Base-by-base conservation (phyloP, 1,140 invertebrate genomes). In the Pteromalus puparum region DNA sequence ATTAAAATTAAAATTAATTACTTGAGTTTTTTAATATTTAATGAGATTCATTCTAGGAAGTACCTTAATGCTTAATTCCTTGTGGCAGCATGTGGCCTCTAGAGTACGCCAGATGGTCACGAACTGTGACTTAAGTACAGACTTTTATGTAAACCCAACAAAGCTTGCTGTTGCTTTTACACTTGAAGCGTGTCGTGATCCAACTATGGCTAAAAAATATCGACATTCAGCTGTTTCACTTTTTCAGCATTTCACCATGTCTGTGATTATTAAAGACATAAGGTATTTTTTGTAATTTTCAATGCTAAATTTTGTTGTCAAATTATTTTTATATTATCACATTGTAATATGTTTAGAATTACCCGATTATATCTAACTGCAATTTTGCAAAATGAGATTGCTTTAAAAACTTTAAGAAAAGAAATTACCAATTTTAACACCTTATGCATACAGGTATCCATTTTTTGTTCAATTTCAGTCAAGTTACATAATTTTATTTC, bases 101-200 rank as follows among this genome's bases (percentile, higher is more conserved):
- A 88, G 91, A 87, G 77, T 92, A 65, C 87, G 92, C 2, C 89
- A 89, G 86, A 89, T 93, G 75, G 91, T 91, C 7, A 89, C 92
- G 9, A 89, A 90, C 81, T 86, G 81, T 7, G 75, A 88, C 75
- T 72, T 89, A 42, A 77, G 13, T 30, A 89, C 87, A 2, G 87
- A 91, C 67, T 87, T 90, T 81, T 91, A 89, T 46, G 70, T 86
- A 42, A 89, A 91, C 77, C 84, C 92, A 28, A 88, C 91, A 26
- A 91, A 90, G 88, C 84, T 93, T 34, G 92, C 92, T 10, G 87
- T 89, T n/a, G 78, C 77, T 28, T 93, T 93, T 87, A 93, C 92
- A 2, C 70, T 92, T 0, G 90, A 92, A 79, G 91, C 91, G 28
- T 42, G 90, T 7, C 88, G 87, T 76, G 89, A 92, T 88, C 89